Evolutionary conservation across 2,113 vertebrate species (phyloP), one percentile per base, ranked within the genome.

Genomic region (Salvelinus sp.): DNA sequence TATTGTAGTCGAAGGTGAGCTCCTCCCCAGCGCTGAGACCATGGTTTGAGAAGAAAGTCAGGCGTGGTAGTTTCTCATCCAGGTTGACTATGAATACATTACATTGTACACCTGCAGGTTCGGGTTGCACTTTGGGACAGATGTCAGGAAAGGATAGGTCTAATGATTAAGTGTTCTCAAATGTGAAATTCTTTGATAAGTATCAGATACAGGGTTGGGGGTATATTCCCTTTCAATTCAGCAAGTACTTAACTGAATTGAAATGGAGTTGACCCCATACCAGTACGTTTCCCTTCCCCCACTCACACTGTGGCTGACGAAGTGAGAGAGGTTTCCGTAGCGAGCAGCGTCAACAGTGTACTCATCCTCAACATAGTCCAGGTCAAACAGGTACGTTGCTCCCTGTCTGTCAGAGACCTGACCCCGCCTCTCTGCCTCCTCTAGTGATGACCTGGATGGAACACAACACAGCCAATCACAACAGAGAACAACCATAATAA

Each of bases 1-100:
- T 95, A 86, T 95, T 95, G 89, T 96, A 96, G 91, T 96, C 95
- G 80, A 96, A 96, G n/a, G 95, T 95, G 75, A 95, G 94, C 86
- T 95, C 94, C 83, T 96, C 94, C 0, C 95, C 95, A 5, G 89
- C 87, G 1, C 92, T 90, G 87, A 95, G 94, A 76, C 86, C 79
- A 2, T 93, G 82, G 0, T 92, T 94, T 75, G 94, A 88, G 73
- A 96, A 96, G 75, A 96, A 95, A 0, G 95, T 95, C 66, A 96
- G 95, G 76, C 94, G 92, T 0, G 95, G 94, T 62, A 95, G 87
- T 2, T 94, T 85, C 78, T 95, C 91, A 20, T 95, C 94, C 78
- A 94, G 87, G 90, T 95, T 95, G 80, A 95, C 93, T 62, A 95
- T 94, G 85, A 96, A 96, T 66, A 28, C 28, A 27, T 27, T 28